These are phyloP conservation scores for Sclerodermus sp. DNA, from an alignment of 2,888 invertebrate genomes.

Conservation along the genomic window DNA sequence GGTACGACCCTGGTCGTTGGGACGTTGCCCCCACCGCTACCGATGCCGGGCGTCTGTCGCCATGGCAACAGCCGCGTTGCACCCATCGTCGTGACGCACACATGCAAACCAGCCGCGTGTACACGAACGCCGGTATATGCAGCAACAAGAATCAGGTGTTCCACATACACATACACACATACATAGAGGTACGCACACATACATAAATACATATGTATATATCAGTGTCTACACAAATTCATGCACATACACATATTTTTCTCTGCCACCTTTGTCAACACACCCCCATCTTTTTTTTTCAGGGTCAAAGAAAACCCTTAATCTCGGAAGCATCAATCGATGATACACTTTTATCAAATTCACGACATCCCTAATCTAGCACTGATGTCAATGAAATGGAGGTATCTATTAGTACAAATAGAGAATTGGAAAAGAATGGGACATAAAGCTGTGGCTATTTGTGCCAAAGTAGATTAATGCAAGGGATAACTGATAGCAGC, in stretches of 20 bases:
- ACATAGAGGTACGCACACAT: background rate
- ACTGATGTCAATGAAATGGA: too few species aligned
- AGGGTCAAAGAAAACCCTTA: too few species aligned
- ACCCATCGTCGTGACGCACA: conserved; percentile 42
- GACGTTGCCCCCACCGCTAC: conserved; percentile 58
- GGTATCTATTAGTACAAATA: too few species aligned
- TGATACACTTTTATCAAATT: too few species aligned
- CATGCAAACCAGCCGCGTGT: conserved; percentile 15
- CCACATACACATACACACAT: background rate
- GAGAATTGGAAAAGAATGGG: too few species aligned
- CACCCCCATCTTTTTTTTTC: too few species aligned
- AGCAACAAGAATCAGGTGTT: conserved; percentile 3
- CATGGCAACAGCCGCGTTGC: conserved; percentile 59
- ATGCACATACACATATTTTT: background rate
- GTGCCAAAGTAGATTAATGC: too few species aligned
- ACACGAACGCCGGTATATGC: background rate
- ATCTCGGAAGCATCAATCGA: too few species aligned
- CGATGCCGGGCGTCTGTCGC: conserved; percentile 59
- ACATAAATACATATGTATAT: background rate
- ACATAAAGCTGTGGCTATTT: too few species aligned
- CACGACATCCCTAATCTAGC: too few species aligned
- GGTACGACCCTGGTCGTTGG: conserved; percentile 55
- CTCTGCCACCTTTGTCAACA: too few species aligned
- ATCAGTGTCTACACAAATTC: background rate
- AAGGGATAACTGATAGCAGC: too few species aligned